A percentile compares a stretch with the other conserved stretches of the same genome.
Conservation (phyloP, 2,888 invertebrate genomes). For the Zonitis immaculata region DNA sequence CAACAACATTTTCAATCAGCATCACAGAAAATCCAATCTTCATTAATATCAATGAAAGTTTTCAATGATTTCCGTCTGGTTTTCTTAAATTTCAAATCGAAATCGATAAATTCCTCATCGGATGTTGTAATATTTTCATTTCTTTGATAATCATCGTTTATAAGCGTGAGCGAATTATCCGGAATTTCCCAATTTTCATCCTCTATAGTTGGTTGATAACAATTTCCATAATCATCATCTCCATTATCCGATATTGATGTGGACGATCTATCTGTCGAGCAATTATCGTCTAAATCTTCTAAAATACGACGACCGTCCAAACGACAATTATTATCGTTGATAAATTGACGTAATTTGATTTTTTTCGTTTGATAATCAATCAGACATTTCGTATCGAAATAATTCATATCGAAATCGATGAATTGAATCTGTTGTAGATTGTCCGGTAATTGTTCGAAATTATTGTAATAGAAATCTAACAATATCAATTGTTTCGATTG, state of each 20-base stretch:
- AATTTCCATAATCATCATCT: background rate
- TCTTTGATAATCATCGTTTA: background rate
- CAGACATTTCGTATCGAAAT: constrained; percentile 4
- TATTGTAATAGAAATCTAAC: constrained; percentile 15
- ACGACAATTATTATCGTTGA: background rate
- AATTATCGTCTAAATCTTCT: background rate
- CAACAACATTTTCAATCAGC: constrained; percentile 7
- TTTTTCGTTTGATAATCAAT: background rate
- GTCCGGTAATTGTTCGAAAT: constrained; percentile 6
- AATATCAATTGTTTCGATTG: constrained; percentile 5
- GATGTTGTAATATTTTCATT: constrained; percentile 9
- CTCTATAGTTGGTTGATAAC: background rate
- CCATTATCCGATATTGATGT: background rate
- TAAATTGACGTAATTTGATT: background rate
- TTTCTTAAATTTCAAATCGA: background rate
- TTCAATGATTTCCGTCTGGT: background rate
- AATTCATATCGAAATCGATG: constrained; percentile 13
- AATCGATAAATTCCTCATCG: constrained; percentile 12
- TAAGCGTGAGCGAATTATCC: background rate
- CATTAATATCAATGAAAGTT: constrained; percentile 4
- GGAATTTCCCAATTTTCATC: constrained; percentile 12
- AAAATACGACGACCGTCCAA: background rate
- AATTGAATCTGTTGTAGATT: constrained; percentile 1
- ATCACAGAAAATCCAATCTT: constrained; percentile 16
- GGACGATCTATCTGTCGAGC: background rate